A percentile compares a stretch with the other conserved stretches of the same genome.
Conservation (phyloP, 2,113 vertebrate species). For the Dinomys branickii region DNA sequence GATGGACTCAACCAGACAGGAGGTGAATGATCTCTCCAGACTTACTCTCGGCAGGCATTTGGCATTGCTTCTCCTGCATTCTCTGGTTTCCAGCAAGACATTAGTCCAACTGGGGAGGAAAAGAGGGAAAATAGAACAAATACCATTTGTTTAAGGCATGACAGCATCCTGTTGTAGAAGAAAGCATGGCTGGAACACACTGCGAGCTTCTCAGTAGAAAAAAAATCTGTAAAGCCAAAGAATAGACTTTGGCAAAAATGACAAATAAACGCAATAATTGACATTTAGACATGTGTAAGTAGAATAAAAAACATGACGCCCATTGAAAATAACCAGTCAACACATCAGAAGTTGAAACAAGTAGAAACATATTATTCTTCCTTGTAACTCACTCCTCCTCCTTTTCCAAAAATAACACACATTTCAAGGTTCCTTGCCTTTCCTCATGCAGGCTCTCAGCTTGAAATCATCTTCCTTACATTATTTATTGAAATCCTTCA, state of each 20-base stretch:
- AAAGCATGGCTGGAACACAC: not conserved
- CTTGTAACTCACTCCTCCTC: not conserved
- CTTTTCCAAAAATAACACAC: slow-evolving; percentile 50
- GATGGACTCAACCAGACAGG: not conserved
- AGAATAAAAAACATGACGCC: not conserved
- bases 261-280: not conserved
- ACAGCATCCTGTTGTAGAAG: not conserved
- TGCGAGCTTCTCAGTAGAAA: not conserved
- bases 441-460: slow-evolving; percentile 11
- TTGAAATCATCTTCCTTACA: slow-evolving; percentile 34
- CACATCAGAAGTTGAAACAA: not conserved
- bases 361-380: slow-evolving; percentile 4
- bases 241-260: not conserved
- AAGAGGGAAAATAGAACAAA: not conserved
- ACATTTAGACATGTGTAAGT: not conserved
- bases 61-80: not conserved
- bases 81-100: not conserved
- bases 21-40: not conserved
- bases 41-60: not conserved
- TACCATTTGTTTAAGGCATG: not conserved
- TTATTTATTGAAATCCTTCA: slow-evolving; percentile 53
- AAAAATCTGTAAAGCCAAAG: not conserved
- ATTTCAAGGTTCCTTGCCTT: slow-evolving; percentile 42
- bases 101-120: not conserved
- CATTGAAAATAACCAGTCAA: not conserved